Evolutionary conservation across 2,888 invertebrate species (phyloP).

Genomic region (Caenorhabditis virilis): DNA sequence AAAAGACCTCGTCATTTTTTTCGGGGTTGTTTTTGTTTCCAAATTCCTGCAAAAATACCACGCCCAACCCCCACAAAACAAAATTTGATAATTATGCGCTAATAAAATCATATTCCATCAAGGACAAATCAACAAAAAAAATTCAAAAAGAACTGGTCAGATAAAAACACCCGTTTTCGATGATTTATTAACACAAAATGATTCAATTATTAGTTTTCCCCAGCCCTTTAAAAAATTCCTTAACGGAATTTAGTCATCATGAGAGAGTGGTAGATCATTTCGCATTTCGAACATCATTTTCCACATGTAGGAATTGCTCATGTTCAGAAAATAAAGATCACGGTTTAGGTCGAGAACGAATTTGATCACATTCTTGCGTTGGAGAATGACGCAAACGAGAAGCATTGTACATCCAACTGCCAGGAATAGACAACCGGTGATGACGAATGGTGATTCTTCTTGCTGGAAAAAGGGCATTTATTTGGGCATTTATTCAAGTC

Average conservation of each 20-base stretch:
- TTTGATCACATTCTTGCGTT: constrained; percentile 66
- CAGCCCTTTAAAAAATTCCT: too few relatives aligned
- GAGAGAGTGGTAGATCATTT: constrained; percentile 42
- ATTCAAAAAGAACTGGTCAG: too few relatives aligned
- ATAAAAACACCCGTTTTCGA: constrained; percentile 28
- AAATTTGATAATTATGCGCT: too few relatives aligned
- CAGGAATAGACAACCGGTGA: constrained; percentile 61
- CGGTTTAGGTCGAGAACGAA: constrained; percentile 61
- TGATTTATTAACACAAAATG: constrained; percentile 4
- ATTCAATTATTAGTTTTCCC: too few relatives aligned
- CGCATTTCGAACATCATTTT: constrained; percentile 57
- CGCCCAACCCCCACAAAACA: constrained; percentile 17
- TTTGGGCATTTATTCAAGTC: too few relatives aligned
- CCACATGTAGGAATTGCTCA: constrained; percentile 59
- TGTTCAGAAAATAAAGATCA: constrained; percentile 60
- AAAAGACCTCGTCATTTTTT: too few relatives aligned
- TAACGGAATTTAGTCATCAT: constrained; percentile 9
- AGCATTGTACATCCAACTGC: constrained; percentile 61
- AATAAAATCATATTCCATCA: too few relatives aligned
- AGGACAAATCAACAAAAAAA: too few relatives aligned
- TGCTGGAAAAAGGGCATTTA: constrained; percentile 58
- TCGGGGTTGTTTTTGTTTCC: neutral
- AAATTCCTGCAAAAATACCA: neutral
- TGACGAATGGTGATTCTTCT: constrained; percentile 54
- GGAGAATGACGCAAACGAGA: constrained; percentile 60